These are phyloP conservation scores for Pygoscelis antarcticus DNA, from an alignment of 2,113 vertebrate genomes.

Conservation along the genomic window DNA sequence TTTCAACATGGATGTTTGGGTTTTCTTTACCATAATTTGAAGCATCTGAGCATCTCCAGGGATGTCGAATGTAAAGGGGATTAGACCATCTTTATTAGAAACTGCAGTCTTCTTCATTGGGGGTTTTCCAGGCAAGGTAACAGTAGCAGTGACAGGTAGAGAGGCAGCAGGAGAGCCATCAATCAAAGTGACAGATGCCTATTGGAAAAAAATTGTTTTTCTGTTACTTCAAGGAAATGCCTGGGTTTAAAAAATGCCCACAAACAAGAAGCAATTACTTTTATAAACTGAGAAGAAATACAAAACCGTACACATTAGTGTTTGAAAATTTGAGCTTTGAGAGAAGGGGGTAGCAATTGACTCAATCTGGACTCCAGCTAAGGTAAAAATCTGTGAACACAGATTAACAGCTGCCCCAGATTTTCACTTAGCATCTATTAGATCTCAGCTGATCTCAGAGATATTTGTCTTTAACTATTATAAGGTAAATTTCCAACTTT, in stretches of 20 bases:
- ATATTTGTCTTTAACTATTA: background rate
- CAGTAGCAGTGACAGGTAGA: conserved; percentile 39
- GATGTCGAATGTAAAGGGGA: conserved; percentile 29
- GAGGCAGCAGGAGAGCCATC: conserved; percentile 62
- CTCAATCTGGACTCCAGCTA: background rate
- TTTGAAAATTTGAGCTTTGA: background rate
- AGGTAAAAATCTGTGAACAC: background rate
- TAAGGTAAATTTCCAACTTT: background rate
- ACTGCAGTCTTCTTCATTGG: background rate
- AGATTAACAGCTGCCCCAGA: background rate
- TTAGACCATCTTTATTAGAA: conserved; percentile 44
- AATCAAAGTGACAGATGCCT: conserved; percentile 58
- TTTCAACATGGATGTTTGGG: background rate
- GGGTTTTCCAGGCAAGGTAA: background rate
- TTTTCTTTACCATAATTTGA: conserved; percentile 54
- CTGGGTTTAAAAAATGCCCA: background rate
- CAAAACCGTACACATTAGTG: background rate
- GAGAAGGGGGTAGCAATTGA: background rate
- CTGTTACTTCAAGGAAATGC: background rate
- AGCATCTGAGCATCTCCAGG: conserved; percentile 26
- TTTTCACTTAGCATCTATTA: background rate
- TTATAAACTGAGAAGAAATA: background rate
- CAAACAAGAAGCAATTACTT: background rate
- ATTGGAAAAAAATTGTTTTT: background rate
- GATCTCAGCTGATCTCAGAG: background rate